These are phyloP conservation scores for Meloidogyne chitwoodi DNA, from an alignment of 1,140 invertebrate species.

Conservation along the genomic window DNA sequence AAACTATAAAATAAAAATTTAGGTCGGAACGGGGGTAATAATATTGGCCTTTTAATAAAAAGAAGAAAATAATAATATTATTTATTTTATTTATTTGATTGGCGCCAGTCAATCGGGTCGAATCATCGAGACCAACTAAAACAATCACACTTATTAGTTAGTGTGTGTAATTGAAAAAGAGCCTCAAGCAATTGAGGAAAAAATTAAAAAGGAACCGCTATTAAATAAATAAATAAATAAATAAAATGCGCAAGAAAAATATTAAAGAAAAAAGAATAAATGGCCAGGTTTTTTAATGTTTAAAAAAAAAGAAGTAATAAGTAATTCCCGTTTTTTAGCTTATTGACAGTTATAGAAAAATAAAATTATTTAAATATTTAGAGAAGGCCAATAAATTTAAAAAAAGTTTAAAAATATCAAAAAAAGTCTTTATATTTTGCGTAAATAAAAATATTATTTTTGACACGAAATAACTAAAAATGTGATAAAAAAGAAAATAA, in stretches of 20 bases:
- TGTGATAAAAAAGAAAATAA: background rate
- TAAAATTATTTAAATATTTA: too few relatives aligned
- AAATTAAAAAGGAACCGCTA: background rate
- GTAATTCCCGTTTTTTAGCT: background rate
- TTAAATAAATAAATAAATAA: background rate
- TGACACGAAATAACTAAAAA: background rate
- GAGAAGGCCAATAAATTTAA: background rate
- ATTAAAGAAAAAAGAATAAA: too few relatives aligned
- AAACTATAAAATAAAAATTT: background rate
- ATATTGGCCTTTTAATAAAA: background rate
- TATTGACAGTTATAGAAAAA: background rate
- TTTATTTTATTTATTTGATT: background rate
- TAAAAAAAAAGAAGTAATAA: background rate
- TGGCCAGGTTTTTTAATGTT: background rate
- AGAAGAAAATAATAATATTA: background rate
- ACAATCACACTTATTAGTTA: too few relatives aligned
- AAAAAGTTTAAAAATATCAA: too few relatives aligned
- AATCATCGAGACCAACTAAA: background rate
- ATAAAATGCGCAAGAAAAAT: background rate
- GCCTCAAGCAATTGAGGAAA: background rate
- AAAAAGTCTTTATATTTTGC: background rate
- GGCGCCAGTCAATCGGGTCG: background rate
- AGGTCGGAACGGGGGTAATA: background rate
- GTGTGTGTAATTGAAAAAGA: background rate
- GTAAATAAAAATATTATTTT: background rate